Evolutionary conservation across 2,113 vertebrate genomes (phyloP), one percentile per base, ranked within the genome.

Genomic region (Odocoileus hemionus): DNA sequence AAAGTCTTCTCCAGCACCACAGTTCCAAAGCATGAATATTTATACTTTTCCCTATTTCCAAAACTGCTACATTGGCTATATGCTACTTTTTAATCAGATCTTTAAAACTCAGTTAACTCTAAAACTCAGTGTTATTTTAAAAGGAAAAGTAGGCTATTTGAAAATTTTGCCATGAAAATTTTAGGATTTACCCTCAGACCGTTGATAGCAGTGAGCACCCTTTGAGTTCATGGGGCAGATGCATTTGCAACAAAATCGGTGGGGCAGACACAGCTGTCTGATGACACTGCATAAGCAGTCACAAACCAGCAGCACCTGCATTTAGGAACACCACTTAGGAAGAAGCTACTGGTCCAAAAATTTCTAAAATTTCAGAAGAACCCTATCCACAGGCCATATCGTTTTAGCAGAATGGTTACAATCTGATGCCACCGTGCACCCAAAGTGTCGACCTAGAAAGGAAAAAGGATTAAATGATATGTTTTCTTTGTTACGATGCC

Each of bases 401-500:
- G 96, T 97, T 96, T 98, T 84, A 95, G 84, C 95, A 98, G 94
- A 95, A 97, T 61, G 91, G 98, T 96, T 97, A 95, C 96, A 95
- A 96, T 97, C 94, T 95, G 94, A 98, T 95, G 86, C 91, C 97
- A 95, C 47, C 97, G 30, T 58, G 97, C 14, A 87, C 76, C 97
- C 86, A 83, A 98, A 98, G 93, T 90, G 91, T 94, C 57, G 47
- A 86, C 78, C 95, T 96, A 98, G 94, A 86, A 98, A 97, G 98
- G 86, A 80, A 97, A 98, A 97, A 94, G 96, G 96, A 98, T 95
- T 97, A 98, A 98, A 98, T 96, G 96, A 98, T 96, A 97, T 57
- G 91, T 98, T 97, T 97, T 97, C 94, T 98, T 98, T 93, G 92
- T 97, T 97, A 97, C 94, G 80, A 91, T 80, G 88, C 96, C 98